Evolutionary conservation across 2,888 invertebrate species (phyloP).

Genomic region (Teleiodes luculella): DNA sequence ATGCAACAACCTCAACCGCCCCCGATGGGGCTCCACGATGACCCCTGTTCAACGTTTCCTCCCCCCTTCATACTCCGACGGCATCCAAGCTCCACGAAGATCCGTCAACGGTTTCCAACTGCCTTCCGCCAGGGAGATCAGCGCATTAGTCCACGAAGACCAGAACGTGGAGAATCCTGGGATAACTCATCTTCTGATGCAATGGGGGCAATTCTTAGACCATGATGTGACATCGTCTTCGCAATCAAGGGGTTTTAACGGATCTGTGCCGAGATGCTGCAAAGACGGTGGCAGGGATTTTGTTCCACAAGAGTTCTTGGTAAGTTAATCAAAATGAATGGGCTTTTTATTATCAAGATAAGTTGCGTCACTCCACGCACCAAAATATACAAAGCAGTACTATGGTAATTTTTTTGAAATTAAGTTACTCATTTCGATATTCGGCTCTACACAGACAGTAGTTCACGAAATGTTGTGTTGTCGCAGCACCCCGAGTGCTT

Average conservation of each 20-base stretch:
- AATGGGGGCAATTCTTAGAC: slow-evolving; percentile 95
- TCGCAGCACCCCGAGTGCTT: slow-evolving; percentile 90
- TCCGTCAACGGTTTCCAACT: slow-evolving; percentile 80
- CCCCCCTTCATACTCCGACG: slow-evolving; percentile 90
- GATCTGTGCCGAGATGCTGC: slow-evolving; percentile 88
- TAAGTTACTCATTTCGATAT: too few relatives aligned
- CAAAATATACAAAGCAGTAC: too few relatives aligned
- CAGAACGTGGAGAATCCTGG: slow-evolving; percentile 81
- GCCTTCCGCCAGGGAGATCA: slow-evolving; percentile 88
- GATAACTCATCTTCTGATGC: slow-evolving; percentile 90
- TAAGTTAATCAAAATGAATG: too few relatives aligned
- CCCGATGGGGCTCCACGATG: slow-evolving; percentile 90
- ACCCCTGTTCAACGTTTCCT: slow-evolving; percentile 90
- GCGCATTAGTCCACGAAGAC: slow-evolving; percentile 80
- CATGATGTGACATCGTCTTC: slow-evolving; percentile 91
- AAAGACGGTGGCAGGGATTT: slow-evolving; percentile 79
- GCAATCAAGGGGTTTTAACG: slow-evolving; percentile 87
- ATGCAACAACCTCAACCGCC: slow-evolving; percentile 89
- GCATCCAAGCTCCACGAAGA: slow-evolving; percentile 76
- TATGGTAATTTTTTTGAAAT: too few relatives aligned
- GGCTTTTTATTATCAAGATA: neutral
- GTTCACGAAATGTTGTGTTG: neutral
- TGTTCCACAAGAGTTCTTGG: slow-evolving; percentile 81
- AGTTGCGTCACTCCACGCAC: too few relatives aligned
- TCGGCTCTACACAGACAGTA: neutral